Evolutionary conservation across 92 coral and sea anemone species (phyloP), one percentile per base, ranked within the genome.

Genomic region (Porites evermanni): DNA sequence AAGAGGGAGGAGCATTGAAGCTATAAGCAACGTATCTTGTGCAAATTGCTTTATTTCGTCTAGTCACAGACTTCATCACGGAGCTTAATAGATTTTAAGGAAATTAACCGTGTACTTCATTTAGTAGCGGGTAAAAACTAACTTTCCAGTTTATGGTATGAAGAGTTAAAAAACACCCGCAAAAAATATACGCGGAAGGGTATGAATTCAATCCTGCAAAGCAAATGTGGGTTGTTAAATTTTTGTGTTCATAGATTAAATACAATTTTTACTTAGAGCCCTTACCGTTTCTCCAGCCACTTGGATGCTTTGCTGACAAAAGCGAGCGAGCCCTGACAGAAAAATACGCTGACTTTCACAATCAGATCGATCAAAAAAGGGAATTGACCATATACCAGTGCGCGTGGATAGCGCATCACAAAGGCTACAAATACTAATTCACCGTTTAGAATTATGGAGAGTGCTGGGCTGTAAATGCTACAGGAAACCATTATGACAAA

Each of bases 371-470:
- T 6, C 68, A 21, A 66, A 88, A 21, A 52, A 95, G 80, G 77
- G 87, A 13, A 52, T 59, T 9, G 86, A 29, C 92, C 1, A 86
- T 97, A 56, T 32, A 77, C 67, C 64, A 86, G 60, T 97, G 99
- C 75, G 96, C 99, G n/a, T 71, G 80, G 17, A 60, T 70, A 14
- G 98, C 95, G 1, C 69, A 73, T 7, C 73, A 74, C 53, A 75
- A 72, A 17, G 86, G 89, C 0, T 90, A 87, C 81, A 84, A 75
- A 53, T 95, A 90, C 78, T 96, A 29, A 29, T 29, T 96, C 66
- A 90, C 88, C 20, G 79, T 96, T 72, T 95, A 96, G 76, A 88
- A 85, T 70, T 96, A 91, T 56, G 99, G 98, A 2, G 96, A 91
- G 52, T 96, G 98, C 54, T 96, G 91, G 92, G 73, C 85, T 53